Evolutionary conservation across 2,888 invertebrate genomes (phyloP).

Genomic region (Hirtodrosophila cameraria): DNA sequence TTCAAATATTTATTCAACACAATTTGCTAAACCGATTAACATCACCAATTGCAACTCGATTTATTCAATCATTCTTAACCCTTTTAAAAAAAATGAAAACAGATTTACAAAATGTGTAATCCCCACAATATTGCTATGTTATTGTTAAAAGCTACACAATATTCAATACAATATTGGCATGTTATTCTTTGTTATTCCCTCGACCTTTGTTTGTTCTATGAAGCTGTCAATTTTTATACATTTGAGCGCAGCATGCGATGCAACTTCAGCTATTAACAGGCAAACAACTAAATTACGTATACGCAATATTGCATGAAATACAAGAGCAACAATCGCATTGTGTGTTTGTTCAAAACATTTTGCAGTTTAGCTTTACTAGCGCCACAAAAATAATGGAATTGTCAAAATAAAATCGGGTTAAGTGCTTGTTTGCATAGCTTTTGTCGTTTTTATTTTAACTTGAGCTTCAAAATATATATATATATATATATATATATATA

Average conservation of each 20-base stretch:
- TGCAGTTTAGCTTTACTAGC: conserved; percentile 74
- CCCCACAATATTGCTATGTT: conserved; percentile 16
- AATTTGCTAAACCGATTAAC: conserved; percentile 7
- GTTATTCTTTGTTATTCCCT: not conserved
- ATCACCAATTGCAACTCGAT: not conserved
- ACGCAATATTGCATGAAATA: conserved; percentile 63
- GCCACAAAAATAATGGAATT: conserved; percentile 73
- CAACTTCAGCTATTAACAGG: conserved; percentile 53
- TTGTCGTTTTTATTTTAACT: conserved; percentile 34
- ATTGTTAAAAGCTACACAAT: not conserved
- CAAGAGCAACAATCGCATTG: conserved; percentile 4
- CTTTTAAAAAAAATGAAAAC: not conserved
- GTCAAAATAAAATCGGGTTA: conserved; percentile 76
- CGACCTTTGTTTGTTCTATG: not conserved
- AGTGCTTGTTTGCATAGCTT: conserved; percentile 78
- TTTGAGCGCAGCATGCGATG: conserved; percentile 31
- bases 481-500: not conserved
- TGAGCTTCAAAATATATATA: conserved; percentile 13
- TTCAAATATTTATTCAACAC: not conserved
- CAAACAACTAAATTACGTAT: conserved; percentile 67
- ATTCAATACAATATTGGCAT: not conserved
- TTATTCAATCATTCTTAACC: not conserved
- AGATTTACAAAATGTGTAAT: conserved; percentile 11
- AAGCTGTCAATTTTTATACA: conserved; percentile 25
- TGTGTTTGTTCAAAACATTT: conserved; percentile 52